These are phyloP conservation scores for Watsonalla cultraria DNA, from an alignment of 2,888 invertebrate genomes.

Conservation along the genomic window DNA sequence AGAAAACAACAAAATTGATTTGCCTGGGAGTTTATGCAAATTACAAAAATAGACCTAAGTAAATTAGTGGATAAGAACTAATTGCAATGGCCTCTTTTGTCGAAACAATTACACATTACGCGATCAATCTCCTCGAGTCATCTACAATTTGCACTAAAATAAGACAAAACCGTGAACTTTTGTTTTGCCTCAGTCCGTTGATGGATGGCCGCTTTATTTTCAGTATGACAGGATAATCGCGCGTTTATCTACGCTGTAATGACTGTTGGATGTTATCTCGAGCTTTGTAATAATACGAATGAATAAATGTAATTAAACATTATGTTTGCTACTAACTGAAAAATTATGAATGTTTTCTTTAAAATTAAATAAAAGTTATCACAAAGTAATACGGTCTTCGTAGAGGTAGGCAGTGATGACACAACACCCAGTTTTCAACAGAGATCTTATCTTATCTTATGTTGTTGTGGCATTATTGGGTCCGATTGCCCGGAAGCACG, in stretches of 20 bases:
- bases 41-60: neutral
- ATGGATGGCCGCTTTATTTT: conserved; percentile 27
- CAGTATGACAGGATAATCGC: conserved; percentile 20
- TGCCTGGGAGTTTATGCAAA: no score
- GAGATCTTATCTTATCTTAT: no score
- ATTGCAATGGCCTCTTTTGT: conserved; percentile 4
- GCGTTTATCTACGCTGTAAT: conserved; percentile 10
- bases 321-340: neutral
- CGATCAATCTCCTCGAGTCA: conserved; percentile 1
- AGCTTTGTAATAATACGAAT: conserved; percentile 13
- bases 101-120: conserved; percentile 2
- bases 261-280: conserved; percentile 20
- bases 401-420: no score
- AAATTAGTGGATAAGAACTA: neutral
- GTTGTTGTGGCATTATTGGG: no score
- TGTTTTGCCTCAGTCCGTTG: conserved; percentile 19
- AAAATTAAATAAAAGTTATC: neutral
- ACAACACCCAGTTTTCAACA: no score
- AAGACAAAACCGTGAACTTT: conserved; percentile 26
- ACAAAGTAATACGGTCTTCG: neutral
- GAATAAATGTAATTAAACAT: conserved; percentile 4
- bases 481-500: no score
- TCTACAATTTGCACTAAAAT: conserved; percentile 10
- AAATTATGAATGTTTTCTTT: neutral
- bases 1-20: no score